phyloP scores from a whole-genome alignment of 2,888 invertebrate species.

The Sarcophaga caerulescens region DNA sequence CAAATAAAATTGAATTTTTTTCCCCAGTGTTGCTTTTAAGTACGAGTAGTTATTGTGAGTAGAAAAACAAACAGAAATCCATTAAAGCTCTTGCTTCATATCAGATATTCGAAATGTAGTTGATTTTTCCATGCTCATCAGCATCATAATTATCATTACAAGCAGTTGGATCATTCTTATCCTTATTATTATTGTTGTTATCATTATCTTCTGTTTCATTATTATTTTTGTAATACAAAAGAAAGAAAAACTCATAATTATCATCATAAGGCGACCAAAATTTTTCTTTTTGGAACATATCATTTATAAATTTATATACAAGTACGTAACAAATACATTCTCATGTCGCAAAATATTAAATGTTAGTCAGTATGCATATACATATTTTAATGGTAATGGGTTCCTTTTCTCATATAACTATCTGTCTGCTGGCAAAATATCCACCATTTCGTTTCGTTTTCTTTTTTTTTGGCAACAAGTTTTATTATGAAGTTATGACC shows the following conservation, averaged over 20 bases:
- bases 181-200: conserved; percentile 30
- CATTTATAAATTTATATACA: neutral
- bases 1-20: too few relatives aligned
- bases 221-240: too few relatives aligned
- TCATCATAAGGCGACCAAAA: conserved; percentile 14
- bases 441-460: neutral
- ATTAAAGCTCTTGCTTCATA: conserved; percentile 57
- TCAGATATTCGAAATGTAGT: conserved; percentile 9
- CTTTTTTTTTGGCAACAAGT: conserved; percentile 62
- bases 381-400: conserved; percentile 35
- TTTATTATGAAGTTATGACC: conserved; percentile 65
- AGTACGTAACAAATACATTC: neutral
- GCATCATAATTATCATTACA: conserved; percentile 29
- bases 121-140: conserved; percentile 21
- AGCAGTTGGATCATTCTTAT: neutral
- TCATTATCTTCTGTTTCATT: neutral
- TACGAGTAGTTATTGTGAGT: neutral
- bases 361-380: neutral
- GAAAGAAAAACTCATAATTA: conserved; percentile 16
- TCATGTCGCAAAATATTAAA: neutral
- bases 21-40: too few relatives aligned
- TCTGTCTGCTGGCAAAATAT: conserved; percentile 27
- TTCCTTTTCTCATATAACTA: conserved; percentile 38
- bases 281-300: neutral
- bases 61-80: conserved; percentile 55